Evolutionary conservation across 1,140 invertebrate genomes (phyloP).

Genomic region (Battus philenor): DNA sequence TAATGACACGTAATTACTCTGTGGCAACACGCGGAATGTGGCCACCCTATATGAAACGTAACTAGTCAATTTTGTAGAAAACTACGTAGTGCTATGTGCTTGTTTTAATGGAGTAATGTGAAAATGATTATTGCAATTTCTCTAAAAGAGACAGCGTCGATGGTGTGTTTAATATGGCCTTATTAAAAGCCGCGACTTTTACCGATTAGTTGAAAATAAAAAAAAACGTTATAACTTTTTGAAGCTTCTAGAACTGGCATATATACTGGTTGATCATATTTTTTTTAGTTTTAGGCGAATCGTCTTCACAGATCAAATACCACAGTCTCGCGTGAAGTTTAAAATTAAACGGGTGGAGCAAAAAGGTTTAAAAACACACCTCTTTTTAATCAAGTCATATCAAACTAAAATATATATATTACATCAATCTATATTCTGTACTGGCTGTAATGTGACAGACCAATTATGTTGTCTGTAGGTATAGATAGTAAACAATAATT

Average conservation of each 20-base stretch:
- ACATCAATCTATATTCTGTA: too few relatives aligned
- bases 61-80: constrained; percentile 15
- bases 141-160: constrained; percentile 14
- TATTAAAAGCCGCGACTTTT: neutral
- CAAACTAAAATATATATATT: too few relatives aligned
- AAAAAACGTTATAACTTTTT: too few relatives aligned
- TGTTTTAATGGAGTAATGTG: constrained; percentile 21
- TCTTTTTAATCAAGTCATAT: too few relatives aligned
- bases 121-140: constrained; percentile 26
- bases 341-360: too few relatives aligned
- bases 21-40: constrained; percentile 20
- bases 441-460: too few relatives aligned
- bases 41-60: constrained; percentile 11
- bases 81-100: constrained; percentile 5
- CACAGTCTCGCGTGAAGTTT: too few relatives aligned
- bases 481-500: too few relatives aligned
- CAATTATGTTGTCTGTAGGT: too few relatives aligned
- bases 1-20: constrained; percentile 6
- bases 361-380: too few relatives aligned
- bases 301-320: too few relatives aligned
- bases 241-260: too few relatives aligned
- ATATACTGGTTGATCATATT: neutral
- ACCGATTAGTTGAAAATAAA: neutral
- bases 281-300: neutral
- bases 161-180: neutral